A percentile compares a stretch with the other conserved stretches of the same genome.
These are phyloP conservation scores for Ailurus styani DNA, from an alignment of 2,113 vertebrate genomes.

Conservation along the genomic window DNA sequence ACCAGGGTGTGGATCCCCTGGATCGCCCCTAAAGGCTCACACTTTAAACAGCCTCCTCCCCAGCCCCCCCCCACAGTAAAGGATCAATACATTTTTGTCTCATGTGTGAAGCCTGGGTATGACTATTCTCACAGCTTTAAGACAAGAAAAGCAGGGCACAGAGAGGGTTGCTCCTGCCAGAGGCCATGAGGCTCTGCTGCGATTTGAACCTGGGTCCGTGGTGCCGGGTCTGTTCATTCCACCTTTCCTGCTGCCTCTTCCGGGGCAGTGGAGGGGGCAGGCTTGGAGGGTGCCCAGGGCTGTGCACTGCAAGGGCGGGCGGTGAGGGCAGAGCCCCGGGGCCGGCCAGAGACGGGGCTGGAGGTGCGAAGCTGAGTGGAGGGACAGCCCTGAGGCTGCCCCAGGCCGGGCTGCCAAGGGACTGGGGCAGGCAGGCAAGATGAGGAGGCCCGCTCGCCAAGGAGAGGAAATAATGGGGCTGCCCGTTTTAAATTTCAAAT, in stretches of 20 bases:
- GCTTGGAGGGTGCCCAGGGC: slow-evolving; percentile 5
- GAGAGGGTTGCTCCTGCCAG: not conserved
- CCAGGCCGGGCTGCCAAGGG: slow-evolving; percentile 38
- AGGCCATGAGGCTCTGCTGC: not conserved
- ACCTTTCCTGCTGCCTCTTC: not conserved
- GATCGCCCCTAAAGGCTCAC: not conserved
- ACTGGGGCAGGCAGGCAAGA: not conserved
- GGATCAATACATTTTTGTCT: not conserved
- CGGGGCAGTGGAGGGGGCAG: not conserved
- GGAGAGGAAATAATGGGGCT: slow-evolving; percentile 51
- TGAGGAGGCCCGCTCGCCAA: not conserved
- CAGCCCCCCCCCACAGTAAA: not conserved
- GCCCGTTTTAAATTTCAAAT: slow-evolving; percentile 70
- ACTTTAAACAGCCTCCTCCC: not conserved
- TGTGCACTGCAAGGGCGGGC: not conserved
- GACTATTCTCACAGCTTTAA: not conserved
- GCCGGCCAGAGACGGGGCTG: not conserved
- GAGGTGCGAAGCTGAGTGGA: not conserved
- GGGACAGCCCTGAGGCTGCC: slow-evolving; percentile 37
- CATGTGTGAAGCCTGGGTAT: not conserved
- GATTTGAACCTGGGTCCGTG: not conserved
- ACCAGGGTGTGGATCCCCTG: not conserved
- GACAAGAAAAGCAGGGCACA: not conserved
- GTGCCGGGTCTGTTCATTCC: not conserved
- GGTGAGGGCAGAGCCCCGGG: not conserved